phyloP scores from a whole-genome alignment of 2,888 invertebrate genomes.

The Eupithecia subumbrata region DNA sequence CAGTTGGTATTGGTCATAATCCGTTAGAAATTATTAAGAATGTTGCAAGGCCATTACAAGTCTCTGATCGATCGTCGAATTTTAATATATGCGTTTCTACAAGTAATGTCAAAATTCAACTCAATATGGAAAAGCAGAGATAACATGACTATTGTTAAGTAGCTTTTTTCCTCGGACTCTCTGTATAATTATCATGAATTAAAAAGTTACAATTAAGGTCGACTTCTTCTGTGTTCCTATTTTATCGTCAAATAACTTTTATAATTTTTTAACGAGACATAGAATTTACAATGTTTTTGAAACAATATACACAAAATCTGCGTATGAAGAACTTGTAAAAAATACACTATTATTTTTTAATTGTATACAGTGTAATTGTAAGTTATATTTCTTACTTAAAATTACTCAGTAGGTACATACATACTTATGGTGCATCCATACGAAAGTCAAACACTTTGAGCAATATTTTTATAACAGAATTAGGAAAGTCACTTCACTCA shows the following conservation, averaged over 20 bases:
- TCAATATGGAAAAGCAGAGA: neutral
- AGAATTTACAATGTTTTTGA: neutral
- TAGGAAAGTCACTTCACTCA: neutral
- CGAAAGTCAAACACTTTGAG: neutral
- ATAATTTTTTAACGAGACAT: neutral
- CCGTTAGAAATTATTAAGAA: neutral
- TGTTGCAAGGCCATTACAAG: neutral
- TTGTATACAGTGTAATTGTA: too few relatives aligned
- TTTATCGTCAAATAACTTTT: neutral
- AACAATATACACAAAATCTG: neutral
- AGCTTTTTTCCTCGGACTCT: neutral
- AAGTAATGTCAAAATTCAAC: neutral
- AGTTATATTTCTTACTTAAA: neutral
- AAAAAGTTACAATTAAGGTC: neutral
- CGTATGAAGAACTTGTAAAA: neutral
- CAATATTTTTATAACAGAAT: neutral
- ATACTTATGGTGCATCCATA: neutral
- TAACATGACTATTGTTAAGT: neutral
- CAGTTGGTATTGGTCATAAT: neutral
- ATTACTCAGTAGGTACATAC: neutral
- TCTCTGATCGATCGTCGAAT: neutral
- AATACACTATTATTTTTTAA: too few relatives aligned
- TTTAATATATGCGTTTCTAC: neutral
- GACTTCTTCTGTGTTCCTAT: neutral
- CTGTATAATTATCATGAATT: neutral